Evolutionary conservation across 2,113 vertebrate genomes (phyloP), one percentile per base, ranked within the genome.

Genomic region (Rhegmatorhina hoffmannsi): DNA sequence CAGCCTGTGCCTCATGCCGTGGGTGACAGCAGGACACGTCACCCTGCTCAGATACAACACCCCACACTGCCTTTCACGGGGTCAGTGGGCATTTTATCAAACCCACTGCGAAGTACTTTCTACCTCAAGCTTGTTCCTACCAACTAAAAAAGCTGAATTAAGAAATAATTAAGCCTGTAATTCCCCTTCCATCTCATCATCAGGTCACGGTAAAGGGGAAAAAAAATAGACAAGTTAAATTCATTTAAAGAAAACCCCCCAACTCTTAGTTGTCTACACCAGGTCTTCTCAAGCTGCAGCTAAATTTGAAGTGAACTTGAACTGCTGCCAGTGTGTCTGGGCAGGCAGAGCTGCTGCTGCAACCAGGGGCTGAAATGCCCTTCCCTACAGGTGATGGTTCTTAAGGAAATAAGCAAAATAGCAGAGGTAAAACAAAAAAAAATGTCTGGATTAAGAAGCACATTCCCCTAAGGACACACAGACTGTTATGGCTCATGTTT

Each of bases 101-200:
- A 85, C 40, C 11, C 46, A 75, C 25, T 13, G 46, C 90, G 66
- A 94, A 91, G 67, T 5, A 24, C 60, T 34, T 88, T 85, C 95
- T 31, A 96, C 95, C 88, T 92, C 72, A 38, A 88, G 55, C 95
- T 88, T 94, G 94, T 63, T 84, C 75, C 59, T 31, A 17, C 59
- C 38, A 58, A 79, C 67, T 59, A 43, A 93, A 90, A 95, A 90
- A 62, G 33, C 18, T 59, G 79, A 93, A 88, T 87, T 88, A 53
- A 73, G 77, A 92, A 64, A 38, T 84, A 92, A 95, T 95, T 93
- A 88, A 76, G 46, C 34, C 75, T 83, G 88, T 92, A 95, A 95
- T 94, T 96, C 94, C 88, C 95, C 94, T 80, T 81, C 86, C 85
- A 88, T 81, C 43, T 74, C 70, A 53, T 43, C 62, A 59, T 68